Base-by-base conservation (phyloP, 2,113 vertebrate species). In the Hippocampus abdominalis region DNA sequence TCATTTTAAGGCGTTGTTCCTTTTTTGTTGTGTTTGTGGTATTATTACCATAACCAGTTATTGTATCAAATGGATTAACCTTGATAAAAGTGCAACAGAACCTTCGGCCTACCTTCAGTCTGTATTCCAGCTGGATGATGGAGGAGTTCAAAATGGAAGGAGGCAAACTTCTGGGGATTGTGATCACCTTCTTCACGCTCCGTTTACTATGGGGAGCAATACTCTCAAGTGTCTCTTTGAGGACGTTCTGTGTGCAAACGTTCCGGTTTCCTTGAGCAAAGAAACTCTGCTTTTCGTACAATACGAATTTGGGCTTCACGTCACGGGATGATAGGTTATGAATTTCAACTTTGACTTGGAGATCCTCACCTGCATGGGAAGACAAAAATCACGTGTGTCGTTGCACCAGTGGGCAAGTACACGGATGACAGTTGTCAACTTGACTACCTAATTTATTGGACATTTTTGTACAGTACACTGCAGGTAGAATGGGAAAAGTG, bases 91-190 rank as follows among this genome's bases (percentile, higher is more conserved):
- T 23, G 1, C 10, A 15, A 57, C 4, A 12, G 12, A 27, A 27
- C 23, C 23, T 12, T 57, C 12, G 25, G 11, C 16, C 75, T 79
- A 91, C 89, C 87, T 84, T 89, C 56, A 91, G 70, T 18, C 71
- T 81, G 77, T 91, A 89, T 67, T 90, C 83, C 42, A 86, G 69
- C 64, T 80, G 88, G 61, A 90, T 69, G 75, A 90, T 89, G 59
- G 74, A 62, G 62, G 87, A 49, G 83, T 85, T 89, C 32, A 88
- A 4, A 77, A 89, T 88, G 70, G 89, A 90, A 29, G 78, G 15
- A 2, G 72, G 51, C 2, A 87, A 69, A 6, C 76, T 75, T 53
- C 12, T 12, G 0, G 88, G 83, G 69, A 91, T 77, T 36, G 12
- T 57, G 54, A 91, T 75, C 53, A 71, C 63, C 74, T 78, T 87